Evolutionary conservation across 2,113 vertebrate genomes (phyloP).

Genomic region (Solea senegalensis): DNA sequence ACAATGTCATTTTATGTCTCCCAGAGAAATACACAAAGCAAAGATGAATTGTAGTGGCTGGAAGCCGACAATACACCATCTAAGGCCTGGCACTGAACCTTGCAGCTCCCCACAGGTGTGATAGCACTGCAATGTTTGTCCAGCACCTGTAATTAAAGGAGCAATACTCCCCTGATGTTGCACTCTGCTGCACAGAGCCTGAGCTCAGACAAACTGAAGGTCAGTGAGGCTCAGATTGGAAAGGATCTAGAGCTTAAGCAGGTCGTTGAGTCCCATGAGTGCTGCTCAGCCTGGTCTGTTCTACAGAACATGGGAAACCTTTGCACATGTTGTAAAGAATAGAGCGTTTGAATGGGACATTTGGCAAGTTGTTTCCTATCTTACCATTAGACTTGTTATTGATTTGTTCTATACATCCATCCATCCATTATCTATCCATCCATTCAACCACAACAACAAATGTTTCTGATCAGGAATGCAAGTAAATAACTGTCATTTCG

Average conservation of each 20-base stretch:
- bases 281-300: constrained; percentile 6
- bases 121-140: constrained; percentile 17
- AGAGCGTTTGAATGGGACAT: no score
- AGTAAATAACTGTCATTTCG: no score
- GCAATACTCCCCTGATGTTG: constrained; percentile 1
- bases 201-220: constrained; percentile 44
- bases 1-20: constrained; percentile 68
- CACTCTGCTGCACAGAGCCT: constrained; percentile 7
- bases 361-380: no score
- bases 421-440: no score
- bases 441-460: no score
- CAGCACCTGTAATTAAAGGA: constrained; percentile 45
- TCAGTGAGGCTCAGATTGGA: constrained; percentile 40
- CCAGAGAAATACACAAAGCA: constrained; percentile 58
- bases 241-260: constrained; percentile 23
- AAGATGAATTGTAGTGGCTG: constrained; percentile 58
- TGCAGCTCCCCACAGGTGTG: constrained; percentile 31
- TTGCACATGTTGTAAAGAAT: background rate
- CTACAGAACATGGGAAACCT: background rate
- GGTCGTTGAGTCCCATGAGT: constrained; percentile 36
- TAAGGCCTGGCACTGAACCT: constrained; percentile 7
- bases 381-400: no score
- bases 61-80: constrained; percentile 22
- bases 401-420: no score
- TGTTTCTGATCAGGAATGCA: no score